Percentiles rank a stretch among this genome's conserved stretches.
Conservation (phyloP, 1,140 invertebrate species). For the Drosophila rufa region DNA sequence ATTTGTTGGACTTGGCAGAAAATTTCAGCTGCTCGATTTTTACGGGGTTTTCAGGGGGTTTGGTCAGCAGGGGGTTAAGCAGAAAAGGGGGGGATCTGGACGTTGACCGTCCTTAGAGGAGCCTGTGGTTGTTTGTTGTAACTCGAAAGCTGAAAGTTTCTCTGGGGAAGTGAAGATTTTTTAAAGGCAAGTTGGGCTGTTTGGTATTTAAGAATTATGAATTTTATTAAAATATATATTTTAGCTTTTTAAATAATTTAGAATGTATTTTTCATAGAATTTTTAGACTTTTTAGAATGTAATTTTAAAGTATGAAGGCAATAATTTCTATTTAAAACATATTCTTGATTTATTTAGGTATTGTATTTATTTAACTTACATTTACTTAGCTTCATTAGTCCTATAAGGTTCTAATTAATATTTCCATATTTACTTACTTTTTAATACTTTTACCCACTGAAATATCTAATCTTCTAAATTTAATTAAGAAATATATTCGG, state of each 20-base stretch:
- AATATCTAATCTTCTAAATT: background rate
- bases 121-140: constrained; percentile 4
- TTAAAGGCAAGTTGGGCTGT: background rate
- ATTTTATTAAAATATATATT: background rate
- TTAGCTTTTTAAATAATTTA: background rate
- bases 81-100: constrained; percentile 27
- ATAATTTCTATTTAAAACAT: no score
- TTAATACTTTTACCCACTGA: no score
- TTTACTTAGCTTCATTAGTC: no score
- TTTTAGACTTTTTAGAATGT: no score
- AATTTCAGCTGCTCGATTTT: constrained; percentile 71
- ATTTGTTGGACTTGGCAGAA: constrained; percentile 47
- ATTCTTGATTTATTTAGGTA: no score
- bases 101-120: constrained; percentile 52
- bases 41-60: constrained; percentile 20
- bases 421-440: no score
- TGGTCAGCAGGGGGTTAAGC: constrained; percentile 2
- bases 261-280: background rate
- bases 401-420: no score
- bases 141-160: constrained; percentile 8
- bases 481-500: background rate
- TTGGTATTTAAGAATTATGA: no score
- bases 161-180: constrained; percentile 10
- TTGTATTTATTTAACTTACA: no score
- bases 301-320: no score